phyloP scores from a whole-genome alignment of 2,888 invertebrate genomes.

The Ischnus inquisitorius region DNA sequence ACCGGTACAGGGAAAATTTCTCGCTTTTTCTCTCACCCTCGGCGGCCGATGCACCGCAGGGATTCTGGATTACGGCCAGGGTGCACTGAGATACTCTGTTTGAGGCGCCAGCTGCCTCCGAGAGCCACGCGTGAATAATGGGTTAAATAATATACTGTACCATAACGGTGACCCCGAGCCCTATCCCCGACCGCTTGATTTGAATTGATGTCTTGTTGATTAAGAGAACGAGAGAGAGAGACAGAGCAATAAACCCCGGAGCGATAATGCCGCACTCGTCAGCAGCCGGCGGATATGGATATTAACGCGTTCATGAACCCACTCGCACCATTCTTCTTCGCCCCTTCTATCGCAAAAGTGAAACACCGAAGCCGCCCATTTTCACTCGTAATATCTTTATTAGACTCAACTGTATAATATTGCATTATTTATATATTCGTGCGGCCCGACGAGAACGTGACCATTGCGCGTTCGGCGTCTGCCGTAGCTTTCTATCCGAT shows the following conservation, averaged over 20 bases:
- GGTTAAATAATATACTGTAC: slow-evolving; percentile 53
- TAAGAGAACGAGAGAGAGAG: slow-evolving; percentile 63
- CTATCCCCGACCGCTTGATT: slow-evolving; percentile 53
- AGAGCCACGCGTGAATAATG: slow-evolving; percentile 54
- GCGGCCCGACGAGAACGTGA: slow-evolving; percentile 56
- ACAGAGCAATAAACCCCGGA: not conserved
- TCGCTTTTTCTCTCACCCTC: not conserved
- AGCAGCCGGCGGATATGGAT: slow-evolving; percentile 66
- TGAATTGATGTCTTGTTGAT: slow-evolving; percentile 70
- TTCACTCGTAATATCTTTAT: slow-evolving; percentile 65
- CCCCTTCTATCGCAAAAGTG: slow-evolving; percentile 28
- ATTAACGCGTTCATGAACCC: slow-evolving; percentile 67
- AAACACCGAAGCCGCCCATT: slow-evolving; percentile 46
- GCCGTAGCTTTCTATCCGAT: not conserved
- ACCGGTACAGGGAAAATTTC: not conserved
- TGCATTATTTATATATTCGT: slow-evolving; percentile 56
- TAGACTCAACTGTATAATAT: slow-evolving; percentile 54
- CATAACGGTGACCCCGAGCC: slow-evolving; percentile 41
- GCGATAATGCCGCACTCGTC: slow-evolving; percentile 36
- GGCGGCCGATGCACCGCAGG: slow-evolving; percentile 16
- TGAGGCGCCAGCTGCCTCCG: slow-evolving; percentile 46
- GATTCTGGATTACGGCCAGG: slow-evolving; percentile 22
- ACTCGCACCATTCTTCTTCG: slow-evolving; percentile 64
- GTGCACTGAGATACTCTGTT: slow-evolving; percentile 15
- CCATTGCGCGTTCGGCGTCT: slow-evolving; percentile 44